Base-by-base conservation (phyloP, 2,797 vertebrate species). In the Gallirallus australis region DNA sequence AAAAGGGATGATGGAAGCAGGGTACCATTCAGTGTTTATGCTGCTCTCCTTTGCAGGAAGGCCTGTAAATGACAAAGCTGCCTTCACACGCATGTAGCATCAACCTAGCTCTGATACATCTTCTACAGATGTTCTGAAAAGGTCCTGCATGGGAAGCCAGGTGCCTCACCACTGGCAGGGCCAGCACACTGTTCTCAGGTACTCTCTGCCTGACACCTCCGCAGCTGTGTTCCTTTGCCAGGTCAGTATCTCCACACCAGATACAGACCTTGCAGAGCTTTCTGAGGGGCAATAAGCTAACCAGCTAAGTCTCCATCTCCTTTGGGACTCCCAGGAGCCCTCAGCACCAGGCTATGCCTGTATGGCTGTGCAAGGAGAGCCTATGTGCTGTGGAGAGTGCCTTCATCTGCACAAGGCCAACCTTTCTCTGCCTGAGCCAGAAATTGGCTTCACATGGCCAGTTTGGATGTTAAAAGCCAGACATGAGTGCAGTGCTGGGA, bases 271-370 rank as follows among this genome's bases (percentile, higher is more conserved):
- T 48, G 54, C 31, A 35, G n/a, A 66, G 60, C 6, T n/a, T 52
- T 28, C 21, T 4, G 6, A 52, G 35, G 3, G 37, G 21, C 1
- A 3, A 30, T 31, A 47, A 47, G 15, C n/a, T 18, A 14, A 25
- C 9, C 21, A 54, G 33, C 39, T 60, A 6, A 15, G 54, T 31
- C 21, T 45, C 9, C 25, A 3, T 4, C 5, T 72, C 17, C 19
- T 11, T 21, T 1, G 3, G 68, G 35, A 33, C 8, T 9, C 19
- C 6, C 31, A 30, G 65, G 19, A 72, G 18, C 12, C 6, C 33
- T 14, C 2, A 2, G 30, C 39, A 33, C 25, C n/a, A 28, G 6
- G 28, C 16, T 37, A 3, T 28, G 33, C 13, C 23, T 3, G 0
- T 13, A 20, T 11, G 19, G 33, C 9, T 27, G 7, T 13, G 6